Percentiles rank a stretch among this genome's conserved stretches.
Conservation (phyloP, 2,797 vertebrate genomes). For the Protonibea diacanthus region DNA sequence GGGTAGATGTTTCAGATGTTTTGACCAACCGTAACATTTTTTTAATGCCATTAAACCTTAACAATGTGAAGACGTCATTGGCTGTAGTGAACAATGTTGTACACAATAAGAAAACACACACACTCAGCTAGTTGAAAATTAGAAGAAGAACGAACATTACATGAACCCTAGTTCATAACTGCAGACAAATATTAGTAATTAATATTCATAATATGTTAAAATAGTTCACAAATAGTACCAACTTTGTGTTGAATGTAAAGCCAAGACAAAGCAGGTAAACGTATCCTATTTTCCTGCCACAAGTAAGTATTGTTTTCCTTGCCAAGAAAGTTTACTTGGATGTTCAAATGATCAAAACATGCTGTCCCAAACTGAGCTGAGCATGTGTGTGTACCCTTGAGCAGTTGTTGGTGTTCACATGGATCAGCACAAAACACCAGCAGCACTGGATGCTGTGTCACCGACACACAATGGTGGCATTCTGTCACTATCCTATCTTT, state of each 20-base stretch:
- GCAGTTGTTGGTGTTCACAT: background rate
- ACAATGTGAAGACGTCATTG: background rate
- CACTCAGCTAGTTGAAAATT: background rate
- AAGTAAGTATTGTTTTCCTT: background rate
- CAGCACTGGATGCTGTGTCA: background rate
- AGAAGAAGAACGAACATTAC: background rate
- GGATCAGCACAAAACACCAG: background rate
- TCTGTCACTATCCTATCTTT: slow-evolving; percentile 5
- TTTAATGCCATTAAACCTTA: background rate
- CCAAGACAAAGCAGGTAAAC: background rate
- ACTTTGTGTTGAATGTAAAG: background rate
- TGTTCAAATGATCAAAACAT: background rate
- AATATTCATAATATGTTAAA: background rate
- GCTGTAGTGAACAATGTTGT: background rate
- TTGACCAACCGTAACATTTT: background rate
- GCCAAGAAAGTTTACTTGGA: background rate
- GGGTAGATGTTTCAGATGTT: no score
- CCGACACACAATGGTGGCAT: background rate
- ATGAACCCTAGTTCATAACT: background rate
- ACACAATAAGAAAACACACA: background rate
- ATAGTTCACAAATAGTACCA: no score
- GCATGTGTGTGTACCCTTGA: background rate
- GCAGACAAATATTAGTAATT: background rate
- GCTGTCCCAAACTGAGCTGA: background rate
- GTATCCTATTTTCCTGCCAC: background rate